phyloP scores from a whole-genome alignment of 1,140 invertebrate species.

The Stegodyphus dumicola region DNA sequence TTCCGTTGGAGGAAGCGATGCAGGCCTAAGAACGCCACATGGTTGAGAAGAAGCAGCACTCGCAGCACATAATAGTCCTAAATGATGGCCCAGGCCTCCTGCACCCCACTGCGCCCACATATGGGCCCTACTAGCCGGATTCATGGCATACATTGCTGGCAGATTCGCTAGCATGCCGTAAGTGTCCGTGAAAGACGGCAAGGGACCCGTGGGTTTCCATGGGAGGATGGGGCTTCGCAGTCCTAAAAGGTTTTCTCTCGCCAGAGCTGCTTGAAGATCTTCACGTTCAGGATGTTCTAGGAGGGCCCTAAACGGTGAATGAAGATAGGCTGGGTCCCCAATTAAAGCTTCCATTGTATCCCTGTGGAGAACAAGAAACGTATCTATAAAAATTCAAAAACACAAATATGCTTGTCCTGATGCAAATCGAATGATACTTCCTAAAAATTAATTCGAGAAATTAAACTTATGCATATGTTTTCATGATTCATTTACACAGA shows the following conservation, averaged over 20 bases:
- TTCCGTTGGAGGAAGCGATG: conserved; percentile 11
- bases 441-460: too few relatives aligned
- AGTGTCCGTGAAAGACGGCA: conserved; percentile 53
- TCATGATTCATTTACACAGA: too few relatives aligned
- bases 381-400: neutral
- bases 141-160: conserved; percentile 47
- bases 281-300: conserved; percentile 53
- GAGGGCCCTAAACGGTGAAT: conserved; percentile 50
- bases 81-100: conserved; percentile 34
- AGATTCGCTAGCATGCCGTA: conserved; percentile 50
- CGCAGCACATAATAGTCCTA: conserved; percentile 46
- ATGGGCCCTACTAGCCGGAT: conserved; percentile 17
- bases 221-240: conserved; percentile 32
- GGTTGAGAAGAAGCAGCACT: conserved; percentile 6
- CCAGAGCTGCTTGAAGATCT: conserved; percentile 52
- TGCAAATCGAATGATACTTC: too few relatives aligned
- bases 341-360: conserved; percentile 58
- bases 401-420: neutral
- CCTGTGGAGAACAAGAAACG: neutral
- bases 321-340: conserved; percentile 38
- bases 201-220: conserved; percentile 44
- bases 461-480: too few relatives aligned
- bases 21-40: conserved; percentile 26
- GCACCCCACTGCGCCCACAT: conserved; percentile 55
- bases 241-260: conserved; percentile 47